phyloP scores from a whole-genome alignment of 1,140 invertebrate genomes.

The Nilaparvata lugens region DNA sequence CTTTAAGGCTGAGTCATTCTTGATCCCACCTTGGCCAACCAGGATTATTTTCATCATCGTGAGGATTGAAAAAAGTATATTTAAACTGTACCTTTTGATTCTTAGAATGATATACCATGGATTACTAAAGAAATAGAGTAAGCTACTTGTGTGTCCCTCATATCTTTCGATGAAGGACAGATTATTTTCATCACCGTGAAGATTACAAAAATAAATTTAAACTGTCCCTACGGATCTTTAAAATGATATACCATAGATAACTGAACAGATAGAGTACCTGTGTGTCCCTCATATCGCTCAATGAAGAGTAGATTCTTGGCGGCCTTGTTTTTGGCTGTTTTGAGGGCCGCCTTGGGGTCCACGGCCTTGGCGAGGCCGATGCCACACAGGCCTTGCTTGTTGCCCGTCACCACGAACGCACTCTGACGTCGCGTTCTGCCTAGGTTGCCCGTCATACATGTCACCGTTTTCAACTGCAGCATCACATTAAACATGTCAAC shows the following conservation, averaged over 20 bases:
- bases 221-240: too few relatives aligned
- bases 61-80: too few relatives aligned
- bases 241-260: too few relatives aligned
- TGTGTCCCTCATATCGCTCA: conserved; percentile 71
- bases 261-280: conserved; percentile 44
- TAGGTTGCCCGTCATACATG: conserved; percentile 76
- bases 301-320: conserved; percentile 78
- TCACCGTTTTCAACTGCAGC: conserved; percentile 46
- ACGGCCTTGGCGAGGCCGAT: conserved; percentile 63
- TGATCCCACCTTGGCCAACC: too few relatives aligned
- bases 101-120: too few relatives aligned
- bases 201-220: too few relatives aligned
- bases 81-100: too few relatives aligned
- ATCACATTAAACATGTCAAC: background rate
- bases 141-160: conserved; percentile 78
- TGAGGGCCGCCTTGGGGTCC: conserved; percentile 51
- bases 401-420: conserved; percentile 73
- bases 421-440: conserved; percentile 62
- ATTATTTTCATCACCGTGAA: too few relatives aligned
- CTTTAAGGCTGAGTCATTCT: too few relatives aligned
- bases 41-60: too few relatives aligned
- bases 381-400: conserved; percentile 77
- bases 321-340: conserved; percentile 75
- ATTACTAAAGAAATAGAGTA: conserved; percentile 22
- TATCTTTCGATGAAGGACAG: conserved; percentile 77